Conservation (phyloP, 92 coral and sea anemone species). For the Parazoanthus atlanticus region DNA sequence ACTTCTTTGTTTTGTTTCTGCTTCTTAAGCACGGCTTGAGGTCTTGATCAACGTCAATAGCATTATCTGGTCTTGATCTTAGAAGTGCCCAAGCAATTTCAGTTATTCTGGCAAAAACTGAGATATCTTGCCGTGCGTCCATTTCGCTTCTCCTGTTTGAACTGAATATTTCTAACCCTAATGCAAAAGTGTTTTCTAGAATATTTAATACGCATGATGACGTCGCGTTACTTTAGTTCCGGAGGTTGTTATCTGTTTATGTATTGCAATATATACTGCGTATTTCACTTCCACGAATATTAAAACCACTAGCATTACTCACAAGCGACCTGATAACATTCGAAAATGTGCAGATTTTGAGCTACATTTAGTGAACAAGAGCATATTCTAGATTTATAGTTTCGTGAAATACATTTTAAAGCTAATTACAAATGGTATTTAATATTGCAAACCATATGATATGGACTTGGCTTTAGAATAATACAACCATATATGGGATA, state of each 20-base stretch:
- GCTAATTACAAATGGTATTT: background rate
- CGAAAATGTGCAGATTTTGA: background rate
- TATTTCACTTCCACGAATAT: background rate
- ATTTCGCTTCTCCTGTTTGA: background rate
- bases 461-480: background rate
- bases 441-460: background rate
- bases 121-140: conserved; percentile 21
- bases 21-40: conserved; percentile 29
- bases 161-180: background rate
- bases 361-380: background rate
- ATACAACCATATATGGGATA: background rate
- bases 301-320: background rate
- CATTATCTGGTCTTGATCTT: conserved; percentile 2
- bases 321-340: background rate
- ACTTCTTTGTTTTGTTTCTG: conserved; percentile 14
- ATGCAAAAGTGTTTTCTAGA: background rate
- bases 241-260: background rate
- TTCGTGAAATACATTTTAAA: background rate
- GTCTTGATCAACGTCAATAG: background rate
- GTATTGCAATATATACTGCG: background rate
- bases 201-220: background rate
- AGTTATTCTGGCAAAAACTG: conserved; percentile 18
- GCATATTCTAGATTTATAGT: background rate
- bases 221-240: background rate
- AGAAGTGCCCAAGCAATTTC: conserved; percentile 14